Percentiles rank a stretch among this genome's conserved stretches.
Conservation (phyloP, 2,113 vertebrate species). For the Mus spicilegus region DNA sequence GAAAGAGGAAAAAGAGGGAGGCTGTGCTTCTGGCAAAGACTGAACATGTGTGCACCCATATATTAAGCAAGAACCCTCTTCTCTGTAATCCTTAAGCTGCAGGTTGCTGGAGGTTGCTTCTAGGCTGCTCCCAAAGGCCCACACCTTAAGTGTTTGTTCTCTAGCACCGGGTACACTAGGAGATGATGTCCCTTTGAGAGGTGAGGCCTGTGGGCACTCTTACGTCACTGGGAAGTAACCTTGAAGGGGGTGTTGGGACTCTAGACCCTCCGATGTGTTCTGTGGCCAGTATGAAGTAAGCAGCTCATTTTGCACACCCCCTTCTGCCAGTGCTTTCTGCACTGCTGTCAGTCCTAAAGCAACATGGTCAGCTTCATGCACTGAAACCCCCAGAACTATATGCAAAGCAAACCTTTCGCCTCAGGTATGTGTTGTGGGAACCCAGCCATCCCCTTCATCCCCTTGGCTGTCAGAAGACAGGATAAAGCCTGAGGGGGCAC, state of each 20-base stretch:
- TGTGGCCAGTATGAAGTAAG: background rate
- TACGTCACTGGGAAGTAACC: too few species aligned
- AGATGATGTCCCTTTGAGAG: background rate
- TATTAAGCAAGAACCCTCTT: background rate
- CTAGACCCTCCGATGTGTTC: background rate
- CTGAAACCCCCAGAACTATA: background rate
- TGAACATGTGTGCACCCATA: background rate
- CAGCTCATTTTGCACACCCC: background rate
- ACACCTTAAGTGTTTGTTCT: background rate
- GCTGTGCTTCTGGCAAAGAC: background rate
- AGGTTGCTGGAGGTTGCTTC: background rate
- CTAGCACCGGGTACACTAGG: background rate
- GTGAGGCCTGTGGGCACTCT: background rate
- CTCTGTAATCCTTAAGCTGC: background rate
- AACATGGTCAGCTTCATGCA: background rate
- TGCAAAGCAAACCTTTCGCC: background rate
- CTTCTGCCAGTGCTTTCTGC: background rate
- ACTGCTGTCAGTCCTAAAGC: background rate
- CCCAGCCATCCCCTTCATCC: background rate
- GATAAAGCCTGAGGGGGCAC: constrained; percentile 2
- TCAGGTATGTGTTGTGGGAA: too few species aligned
- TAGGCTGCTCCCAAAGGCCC: background rate
- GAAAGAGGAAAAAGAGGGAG: background rate
- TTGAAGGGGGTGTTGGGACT: background rate
- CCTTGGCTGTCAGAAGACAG: background rate